Percentiles rank a stretch among this genome's conserved stretches.
phyloP scores from a whole-genome alignment of 2,888 invertebrate genomes.

The Neuroscelio doddi region DNA sequence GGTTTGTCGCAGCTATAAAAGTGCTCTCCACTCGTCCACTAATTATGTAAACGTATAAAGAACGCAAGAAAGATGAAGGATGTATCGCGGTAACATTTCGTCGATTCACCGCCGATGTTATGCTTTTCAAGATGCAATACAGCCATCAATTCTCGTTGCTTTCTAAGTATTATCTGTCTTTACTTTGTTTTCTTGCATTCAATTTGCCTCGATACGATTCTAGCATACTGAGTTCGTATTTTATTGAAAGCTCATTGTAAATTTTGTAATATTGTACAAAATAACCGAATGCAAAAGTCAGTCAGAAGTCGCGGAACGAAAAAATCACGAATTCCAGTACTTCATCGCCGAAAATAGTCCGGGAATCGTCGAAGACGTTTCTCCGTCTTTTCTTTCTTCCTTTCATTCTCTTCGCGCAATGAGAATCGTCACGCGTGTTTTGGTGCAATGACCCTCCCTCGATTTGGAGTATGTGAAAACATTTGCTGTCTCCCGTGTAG shows the following conservation, averaged over 20 bases:
- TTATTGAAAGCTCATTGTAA: conserved; percentile 18
- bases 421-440: conserved; percentile 55
- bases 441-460: conserved; percentile 66
- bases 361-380: conserved; percentile 55
- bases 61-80: too few species aligned
- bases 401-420: conserved; percentile 23
- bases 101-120: not conserved
- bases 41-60: conserved; percentile 6
- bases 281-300: conserved; percentile 30
- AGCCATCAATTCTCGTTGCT: not conserved
- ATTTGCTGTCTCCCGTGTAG: conserved; percentile 46
- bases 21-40: conserved; percentile 1
- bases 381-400: conserved; percentile 28
- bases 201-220: not conserved
- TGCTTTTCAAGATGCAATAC: conserved; percentile 1
- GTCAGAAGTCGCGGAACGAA: conserved; percentile 31
- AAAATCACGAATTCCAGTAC: conserved; percentile 47
- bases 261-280: too few species aligned
- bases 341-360: conserved; percentile 67
- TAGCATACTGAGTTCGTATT: not conserved
- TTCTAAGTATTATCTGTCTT: not conserved
- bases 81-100: not conserved
- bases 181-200: not conserved
- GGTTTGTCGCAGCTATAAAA: conserved; percentile 19
- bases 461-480: conserved; percentile 50